Evolutionary conservation across 2,797 vertebrate species (phyloP), one percentile per base, ranked within the genome.

Genomic region (Lutjanus argentimaculatus): DNA sequence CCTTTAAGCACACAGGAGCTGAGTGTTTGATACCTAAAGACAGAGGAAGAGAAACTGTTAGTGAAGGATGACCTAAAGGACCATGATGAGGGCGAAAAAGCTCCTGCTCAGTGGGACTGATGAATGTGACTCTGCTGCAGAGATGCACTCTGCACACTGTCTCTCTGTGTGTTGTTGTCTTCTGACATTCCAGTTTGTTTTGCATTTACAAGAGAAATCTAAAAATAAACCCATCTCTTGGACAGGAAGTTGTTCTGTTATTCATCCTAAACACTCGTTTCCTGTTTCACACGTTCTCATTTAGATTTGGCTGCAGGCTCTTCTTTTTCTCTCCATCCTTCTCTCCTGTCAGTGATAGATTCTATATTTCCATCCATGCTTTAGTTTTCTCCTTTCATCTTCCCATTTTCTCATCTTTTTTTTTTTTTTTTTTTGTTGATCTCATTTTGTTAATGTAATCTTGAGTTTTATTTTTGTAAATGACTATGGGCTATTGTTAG

Each of bases 221-320:
- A 88, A 91, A 89, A 91, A 91, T 93, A 89, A 49, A 59, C 49
- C 7, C 0, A 6, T 56, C 69, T 22, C 64, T 67, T 15, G 8
- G 77, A 91, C 92, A 93, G 93, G 93, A 94, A 94, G 90, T 92
- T 76, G 77, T 88, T 90, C 82, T 82, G 82, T 87, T 89, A 75
- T 83, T 92, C 52, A 86, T 88, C 83, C 75, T 83, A 93, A 94
- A 92, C 88, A 89, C 81, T 84, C 1, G 55, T 90, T 93, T 94
- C 93, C 92, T 94, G 93, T 83, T 94, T 92, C 91, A 89, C 92
- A 91, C 87, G 59, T 91, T 75, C 72, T 62, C 72, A 53, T 88
- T 89, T 80, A 67, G 10, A 75, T 75, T 82, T 74, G 63, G 55
- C 75, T 70, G 17, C 36, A 48, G 6, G 22, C 51, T 73, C 43